Conservation (phyloP, 2,113 vertebrate species). For the Caretta caretta region DNA sequence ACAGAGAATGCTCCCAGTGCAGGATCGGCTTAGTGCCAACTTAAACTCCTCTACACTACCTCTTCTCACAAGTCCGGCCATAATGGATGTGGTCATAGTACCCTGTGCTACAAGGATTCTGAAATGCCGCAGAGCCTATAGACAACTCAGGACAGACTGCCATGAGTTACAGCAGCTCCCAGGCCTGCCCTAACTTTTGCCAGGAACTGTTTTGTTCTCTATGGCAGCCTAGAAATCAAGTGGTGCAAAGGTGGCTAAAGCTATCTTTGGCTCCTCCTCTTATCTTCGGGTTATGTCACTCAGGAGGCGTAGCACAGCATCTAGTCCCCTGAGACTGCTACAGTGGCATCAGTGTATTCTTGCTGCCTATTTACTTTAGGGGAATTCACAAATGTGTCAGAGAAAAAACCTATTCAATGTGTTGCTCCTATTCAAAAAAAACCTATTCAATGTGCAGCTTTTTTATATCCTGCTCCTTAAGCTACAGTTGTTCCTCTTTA, state of each 20-base stretch:
- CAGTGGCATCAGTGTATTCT: neutral
- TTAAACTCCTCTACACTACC: neutral
- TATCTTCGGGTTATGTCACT: neutral
- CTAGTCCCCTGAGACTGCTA: neutral
- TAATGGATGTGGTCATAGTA: neutral
- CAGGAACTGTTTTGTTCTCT: neutral
- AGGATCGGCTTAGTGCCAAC: neutral
- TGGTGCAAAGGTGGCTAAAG: neutral
- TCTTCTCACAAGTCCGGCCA: neutral
- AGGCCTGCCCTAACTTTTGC: neutral
- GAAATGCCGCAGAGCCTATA: neutral
- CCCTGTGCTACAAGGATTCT: neutral
- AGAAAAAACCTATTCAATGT: neutral
- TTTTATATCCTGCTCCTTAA: neutral
- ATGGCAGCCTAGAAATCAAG: neutral
- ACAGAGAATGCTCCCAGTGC: neutral
- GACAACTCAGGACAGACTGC: neutral
- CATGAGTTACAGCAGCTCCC: neutral
- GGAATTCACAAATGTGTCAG: neutral
- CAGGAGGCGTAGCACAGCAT: neutral
- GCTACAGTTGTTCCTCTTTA: neutral
- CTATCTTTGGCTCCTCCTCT: neutral
- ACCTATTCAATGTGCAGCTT: too few relatives aligned
- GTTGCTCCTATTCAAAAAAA: neutral
- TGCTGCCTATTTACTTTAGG: neutral